A percentile compares a stretch with the other conserved stretches of the same genome.
Evolutionary conservation across 2,797 vertebrate genomes (phyloP).

Genomic region (Prionace glauca): DNA sequence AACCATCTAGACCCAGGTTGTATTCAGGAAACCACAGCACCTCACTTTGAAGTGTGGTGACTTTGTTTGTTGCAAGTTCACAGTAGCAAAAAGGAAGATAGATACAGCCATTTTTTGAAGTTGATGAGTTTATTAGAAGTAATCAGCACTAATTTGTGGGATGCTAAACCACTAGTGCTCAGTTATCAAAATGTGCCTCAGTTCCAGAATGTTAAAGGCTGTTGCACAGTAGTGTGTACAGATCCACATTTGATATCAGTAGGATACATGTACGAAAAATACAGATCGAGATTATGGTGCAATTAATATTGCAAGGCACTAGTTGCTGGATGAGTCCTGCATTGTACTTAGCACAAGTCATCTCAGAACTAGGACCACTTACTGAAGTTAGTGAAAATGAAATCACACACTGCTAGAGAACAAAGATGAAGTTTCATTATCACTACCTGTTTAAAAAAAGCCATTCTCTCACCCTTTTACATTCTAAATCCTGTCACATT

Average conservation of each 20-base stretch:
- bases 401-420: not conserved
- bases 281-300: slow-evolving; percentile 17
- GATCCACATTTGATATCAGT: slow-evolving; percentile 25
- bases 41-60: not conserved
- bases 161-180: slow-evolving; percentile 19
- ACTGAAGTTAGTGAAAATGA: slow-evolving; percentile 26
- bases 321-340: not conserved
- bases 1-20: not conserved
- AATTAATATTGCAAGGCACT: not conserved
- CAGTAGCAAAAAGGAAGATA: not conserved
- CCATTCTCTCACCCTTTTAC: not conserved
- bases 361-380: not conserved
- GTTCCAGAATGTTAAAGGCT: slow-evolving; percentile 26
- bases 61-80: slow-evolving; percentile 17
- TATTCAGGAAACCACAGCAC: slow-evolving; percentile 30
- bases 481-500: slow-evolving; percentile 24
- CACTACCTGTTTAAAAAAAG: not conserved
- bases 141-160: slow-evolving; percentile 3
- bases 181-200: slow-evolving; percentile 25
- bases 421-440: not conserved
- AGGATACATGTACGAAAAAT: not conserved
- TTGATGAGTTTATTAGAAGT: slow-evolving; percentile 33
- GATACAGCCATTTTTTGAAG: slow-evolving; percentile 21
- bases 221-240: slow-evolving; percentile 17
- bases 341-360: slow-evolving; percentile 7